Base-by-base conservation (phyloP, 2,113 vertebrate species). In the Dunckerocampus dactyliophorus region DNA sequence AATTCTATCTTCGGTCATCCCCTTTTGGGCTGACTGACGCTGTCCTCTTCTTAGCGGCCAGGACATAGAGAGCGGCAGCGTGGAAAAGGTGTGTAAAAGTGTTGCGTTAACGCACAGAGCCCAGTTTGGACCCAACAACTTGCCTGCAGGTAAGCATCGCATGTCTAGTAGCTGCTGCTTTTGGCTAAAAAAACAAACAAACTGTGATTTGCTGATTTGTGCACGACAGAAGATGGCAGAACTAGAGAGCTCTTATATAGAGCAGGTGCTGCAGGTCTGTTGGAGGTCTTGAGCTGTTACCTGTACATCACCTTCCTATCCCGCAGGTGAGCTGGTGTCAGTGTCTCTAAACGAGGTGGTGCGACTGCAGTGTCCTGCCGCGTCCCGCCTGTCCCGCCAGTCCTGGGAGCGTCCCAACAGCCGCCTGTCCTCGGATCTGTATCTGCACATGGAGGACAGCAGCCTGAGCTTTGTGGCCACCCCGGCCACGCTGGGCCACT, bases 321-420 rank as follows among this genome's bases (percentile, higher is more conserved):
- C 76, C 43, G 31, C 82, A 81, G 87, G 82, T 48, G 74, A 81
- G 71, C 66, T 76, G 68, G 67, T 90, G 47, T 62, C 63, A 0
- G 91, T 91, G 55, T 75, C 82, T 22, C 87, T 90, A 59, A 88
- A 90, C 1, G 82, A 87, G 14, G 89, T 91, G 51, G 88, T 92
- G 48, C 77, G 51, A 0, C 84, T 92, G 10, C 75, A 59, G 47
- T 92, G 91, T 68, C 83, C 72, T 0, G 63, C 72, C 0, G 63
- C 71, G 0, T 92, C 91, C 0, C 77, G 47, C 0, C 82, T 90
- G 31, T 88, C 91, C 34, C 62, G 20, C 46, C 80, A 83, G 62
- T 55, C 67, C 71, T 92, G 91, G 91, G 81, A 87, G 53, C 82
- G 87, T 0, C 84, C 76, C 7, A 82, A 82, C 75, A 81, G 74